Evolutionary conservation across 2,113 vertebrate species (phyloP), one percentile per base, ranked within the genome.

Genomic region (Stegastes partitus): DNA sequence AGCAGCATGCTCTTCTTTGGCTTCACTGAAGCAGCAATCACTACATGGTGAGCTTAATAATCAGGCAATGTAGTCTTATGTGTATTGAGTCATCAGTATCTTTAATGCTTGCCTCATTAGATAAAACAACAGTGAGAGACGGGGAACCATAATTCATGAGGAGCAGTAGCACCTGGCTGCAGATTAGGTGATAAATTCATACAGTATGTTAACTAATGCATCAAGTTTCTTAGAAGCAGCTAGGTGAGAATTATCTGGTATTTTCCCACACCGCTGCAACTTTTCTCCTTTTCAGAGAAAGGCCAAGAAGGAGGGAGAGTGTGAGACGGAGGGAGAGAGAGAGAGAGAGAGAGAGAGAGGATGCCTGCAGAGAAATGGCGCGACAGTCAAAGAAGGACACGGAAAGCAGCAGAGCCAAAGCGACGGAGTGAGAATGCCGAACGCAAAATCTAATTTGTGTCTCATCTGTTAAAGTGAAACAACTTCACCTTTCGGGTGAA

Each of bases 351-450:
- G 21, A 39, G 31, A 71, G 62, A 28, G 51, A 61, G 50, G 53
- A 7, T 28, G 44, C 49, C 77, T 65, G 72, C 64, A 74, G 61
- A 79, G 70, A 71, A 68, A 66, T 25, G 74, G 22, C 0, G 18
- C n/a, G 4, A 65, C 45, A 85, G 34, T 69, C 65, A 72, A 45
- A 77, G 22, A 66, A 45, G 77, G 53, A 58, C 58, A 45, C 47
- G 62, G 61, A 76, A 26, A 63, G 79, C 65, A 54, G 57, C 56
- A 34, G 34, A 68, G 76, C 63, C 21, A 68, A 76, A 79, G 56
- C 47, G 71, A 65, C 62, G 68, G 67, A 67, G 39, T 23, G 21
- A 78, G 50, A 55, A 34, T 11, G 23, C 2, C 76, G 58, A 85
- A 63, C 59, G 19, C 31, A 70, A 72, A 81, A 73, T 66, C 11